Evolutionary conservation across 2,888 invertebrate species (phyloP).

Genomic region (Ctenicera cuprea): DNA sequence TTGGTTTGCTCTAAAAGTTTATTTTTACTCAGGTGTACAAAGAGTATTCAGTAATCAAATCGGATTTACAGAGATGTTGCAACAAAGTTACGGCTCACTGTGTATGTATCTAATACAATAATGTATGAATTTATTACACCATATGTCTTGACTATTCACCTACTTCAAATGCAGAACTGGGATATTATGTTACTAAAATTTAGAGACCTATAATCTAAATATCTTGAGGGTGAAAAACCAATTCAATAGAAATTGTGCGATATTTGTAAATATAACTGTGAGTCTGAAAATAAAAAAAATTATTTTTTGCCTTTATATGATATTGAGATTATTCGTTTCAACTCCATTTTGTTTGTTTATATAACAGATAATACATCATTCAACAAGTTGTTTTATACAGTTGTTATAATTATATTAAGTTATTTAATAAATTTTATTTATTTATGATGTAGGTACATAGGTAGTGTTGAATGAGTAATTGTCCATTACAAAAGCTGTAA

Average conservation of each 20-base stretch:
- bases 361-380: constrained; percentile 28
- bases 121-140: constrained; percentile 26
- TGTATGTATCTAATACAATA: constrained; percentile 38
- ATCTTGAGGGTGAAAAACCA: neutral
- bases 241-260: neutral
- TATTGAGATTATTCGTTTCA: neutral
- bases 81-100: constrained; percentile 24
- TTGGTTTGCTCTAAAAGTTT: no score
- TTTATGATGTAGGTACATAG: constrained; percentile 17
- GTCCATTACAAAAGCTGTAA: neutral
- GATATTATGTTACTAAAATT: constrained; percentile 18
- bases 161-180: neutral
- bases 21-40: no score
- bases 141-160: constrained; percentile 29
- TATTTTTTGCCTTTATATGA: constrained; percentile 1
- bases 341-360: neutral
- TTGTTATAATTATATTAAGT: constrained; percentile 17
- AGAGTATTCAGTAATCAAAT: neutral
- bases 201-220: constrained; percentile 7
- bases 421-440: constrained; percentile 28
- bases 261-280: neutral
- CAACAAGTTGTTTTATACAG: neutral
- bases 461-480: neutral
- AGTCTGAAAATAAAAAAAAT: neutral
- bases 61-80: constrained; percentile 14